These are phyloP conservation scores for Maconellicoccus hirsutus DNA, from an alignment of 1,140 invertebrate species.

Conservation along the genomic window DNA sequence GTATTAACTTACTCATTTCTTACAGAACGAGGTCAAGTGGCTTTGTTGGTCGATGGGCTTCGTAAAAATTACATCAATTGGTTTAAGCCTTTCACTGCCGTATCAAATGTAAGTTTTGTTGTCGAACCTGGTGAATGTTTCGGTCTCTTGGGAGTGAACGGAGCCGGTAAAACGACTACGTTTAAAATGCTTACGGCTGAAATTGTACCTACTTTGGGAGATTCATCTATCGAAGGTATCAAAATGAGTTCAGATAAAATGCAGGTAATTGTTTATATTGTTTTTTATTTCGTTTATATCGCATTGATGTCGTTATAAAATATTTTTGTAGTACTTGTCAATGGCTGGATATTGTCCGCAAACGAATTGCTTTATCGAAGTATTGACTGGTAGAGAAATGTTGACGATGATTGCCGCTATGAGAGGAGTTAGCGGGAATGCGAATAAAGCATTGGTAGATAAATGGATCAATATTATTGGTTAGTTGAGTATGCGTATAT, in stretches of 20 bases:
- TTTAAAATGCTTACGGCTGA: conserved; percentile 45
- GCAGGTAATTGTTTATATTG: not conserved
- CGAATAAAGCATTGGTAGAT: conserved; percentile 41
- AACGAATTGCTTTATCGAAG: conserved; percentile 47
- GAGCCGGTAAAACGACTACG: conserved; percentile 83
- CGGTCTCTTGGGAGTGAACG: conserved; percentile 67
- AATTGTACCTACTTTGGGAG: conserved; percentile 27
- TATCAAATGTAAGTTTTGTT: conserved; percentile 55
- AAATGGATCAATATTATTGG: conserved; percentile 43
- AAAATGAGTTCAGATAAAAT: not conserved
- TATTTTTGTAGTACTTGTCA: conserved; percentile 35
- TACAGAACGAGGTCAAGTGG: not conserved
- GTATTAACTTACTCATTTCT: no score
- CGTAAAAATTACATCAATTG: not conserved
- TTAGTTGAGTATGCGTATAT: conserved; percentile 31
- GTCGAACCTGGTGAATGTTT: conserved; percentile 68
- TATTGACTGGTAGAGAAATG: conserved; percentile 41
- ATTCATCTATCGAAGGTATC: conserved; percentile 26
- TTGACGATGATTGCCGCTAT: conserved; percentile 37
- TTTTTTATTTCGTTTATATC: no score
- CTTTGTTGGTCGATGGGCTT: not conserved
- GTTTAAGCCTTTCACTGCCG: conserved; percentile 39
- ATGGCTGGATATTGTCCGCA: conserved; percentile 36
- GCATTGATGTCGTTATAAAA: no score
- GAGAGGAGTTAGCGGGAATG: conserved; percentile 44